Percentiles rank a stretch among this genome's conserved stretches.
Conservation (phyloP, 2,888 invertebrate genomes). For the Drosophila atroscutellata region DNA sequence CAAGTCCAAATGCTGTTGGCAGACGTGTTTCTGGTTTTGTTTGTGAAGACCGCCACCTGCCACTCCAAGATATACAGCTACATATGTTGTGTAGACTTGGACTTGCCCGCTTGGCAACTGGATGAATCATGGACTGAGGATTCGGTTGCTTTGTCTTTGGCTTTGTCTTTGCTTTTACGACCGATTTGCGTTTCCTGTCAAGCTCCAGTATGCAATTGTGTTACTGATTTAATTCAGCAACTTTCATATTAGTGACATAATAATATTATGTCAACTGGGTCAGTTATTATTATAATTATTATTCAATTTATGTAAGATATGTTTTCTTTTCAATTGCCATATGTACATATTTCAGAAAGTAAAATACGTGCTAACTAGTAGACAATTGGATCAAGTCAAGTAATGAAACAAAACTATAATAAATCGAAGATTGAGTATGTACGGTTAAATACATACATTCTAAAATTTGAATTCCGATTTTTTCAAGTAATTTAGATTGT, state of each 20-base stretch:
- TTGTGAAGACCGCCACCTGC: constrained; percentile 54
- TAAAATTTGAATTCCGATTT: rapidly evolving
- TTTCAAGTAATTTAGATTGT: not conserved
- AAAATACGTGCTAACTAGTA: not conserved
- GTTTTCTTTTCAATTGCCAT: not conserved
- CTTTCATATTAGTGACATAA: constrained; percentile 10
- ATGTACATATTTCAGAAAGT: not conserved
- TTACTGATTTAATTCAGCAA: constrained; percentile 50
- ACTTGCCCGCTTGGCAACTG: constrained; percentile 32
- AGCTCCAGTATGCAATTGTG: constrained; percentile 72
- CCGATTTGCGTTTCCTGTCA: constrained; percentile 67
- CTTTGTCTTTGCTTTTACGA: constrained; percentile 22
- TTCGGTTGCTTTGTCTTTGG: constrained; percentile 32
- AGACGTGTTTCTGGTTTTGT: constrained; percentile 45
- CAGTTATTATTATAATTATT: not conserved
- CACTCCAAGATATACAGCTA: constrained; percentile 27
- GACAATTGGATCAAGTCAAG: not conserved
- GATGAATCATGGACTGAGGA: constrained; percentile 57
- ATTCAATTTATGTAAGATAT: not conserved
- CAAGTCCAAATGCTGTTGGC: constrained; percentile 30
- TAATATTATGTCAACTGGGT: not conserved
- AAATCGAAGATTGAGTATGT: not conserved
- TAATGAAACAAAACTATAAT: no score
- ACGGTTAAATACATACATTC: not conserved
- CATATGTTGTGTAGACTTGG: constrained; percentile 32